phyloP scores from a whole-genome alignment of 2,113 vertebrate species.

The Scalopus aquaticus region DNA sequence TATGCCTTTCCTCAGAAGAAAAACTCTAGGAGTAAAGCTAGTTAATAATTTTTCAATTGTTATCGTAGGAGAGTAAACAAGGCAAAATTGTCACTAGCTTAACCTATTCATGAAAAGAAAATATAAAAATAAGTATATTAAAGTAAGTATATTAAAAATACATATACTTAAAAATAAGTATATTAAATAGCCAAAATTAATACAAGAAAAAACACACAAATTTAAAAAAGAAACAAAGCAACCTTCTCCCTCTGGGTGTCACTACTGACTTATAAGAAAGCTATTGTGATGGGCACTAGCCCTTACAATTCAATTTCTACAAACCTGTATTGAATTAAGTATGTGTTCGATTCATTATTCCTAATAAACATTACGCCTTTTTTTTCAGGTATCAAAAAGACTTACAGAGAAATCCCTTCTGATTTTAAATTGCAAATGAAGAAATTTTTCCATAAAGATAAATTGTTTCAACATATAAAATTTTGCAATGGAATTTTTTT shows the following conservation, averaged over 20 bases:
- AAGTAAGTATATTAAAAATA: too few species aligned
- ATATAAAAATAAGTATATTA: too few species aligned
- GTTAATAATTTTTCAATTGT: constrained; percentile 25
- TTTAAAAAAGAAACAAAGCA: not conserved
- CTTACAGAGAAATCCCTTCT: not conserved
- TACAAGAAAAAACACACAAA: not conserved
- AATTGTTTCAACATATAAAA: not conserved
- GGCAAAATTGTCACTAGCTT: constrained; percentile 14
- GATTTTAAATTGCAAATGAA: constrained; percentile 42
- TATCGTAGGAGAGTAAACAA: not conserved
- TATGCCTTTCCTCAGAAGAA: constrained; percentile 19
- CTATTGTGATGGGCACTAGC: not conserved
- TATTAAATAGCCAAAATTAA: constrained; percentile 34
- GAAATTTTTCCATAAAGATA: not conserved
- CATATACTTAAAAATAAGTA: not conserved
- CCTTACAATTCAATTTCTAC: constrained; percentile 1
- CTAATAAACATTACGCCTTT: not conserved
- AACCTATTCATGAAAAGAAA: not conserved
- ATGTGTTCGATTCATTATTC: constrained; percentile 5
- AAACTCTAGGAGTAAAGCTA: constrained; percentile 27
- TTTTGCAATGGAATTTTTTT: not conserved
- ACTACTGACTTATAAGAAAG: constrained; percentile 69
- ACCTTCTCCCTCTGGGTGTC: constrained; percentile 79
- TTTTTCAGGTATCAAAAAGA: not conserved
- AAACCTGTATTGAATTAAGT: constrained; percentile 6